Base-by-base conservation (phyloP, 2,797 vertebrate species). In the Thalassophryne amazonica region DNA sequence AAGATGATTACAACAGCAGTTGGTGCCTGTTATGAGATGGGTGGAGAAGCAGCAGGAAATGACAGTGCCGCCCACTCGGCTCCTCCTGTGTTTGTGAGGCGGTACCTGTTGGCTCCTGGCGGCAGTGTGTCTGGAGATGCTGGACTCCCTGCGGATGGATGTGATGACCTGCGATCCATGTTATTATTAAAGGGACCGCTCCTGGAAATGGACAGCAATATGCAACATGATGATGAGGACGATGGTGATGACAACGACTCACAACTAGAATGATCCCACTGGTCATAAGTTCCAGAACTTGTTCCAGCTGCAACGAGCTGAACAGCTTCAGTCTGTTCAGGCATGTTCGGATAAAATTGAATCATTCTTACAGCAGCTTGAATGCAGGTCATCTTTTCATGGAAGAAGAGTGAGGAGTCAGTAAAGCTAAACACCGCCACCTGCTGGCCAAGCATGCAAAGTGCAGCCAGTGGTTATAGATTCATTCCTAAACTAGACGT, bases 81-180 rank as follows among this genome's bases (percentile, higher is more conserved):
- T 6, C 4, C 10, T 4, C 37, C 28, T 13, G 46, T 58, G 58
- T 54, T 75, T 64, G 72, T 48, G 64, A 73, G 78, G 80, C 54
- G 69, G 76, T 98, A 96, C 96, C 97, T 98, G 94, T 92, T 97
- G 73, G 94, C 92, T 51, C 93, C 91, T 68, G 93, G 91, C 84
- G 88, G 86, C 7, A 80, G 90, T 40, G 84, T 57, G 81, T 83
- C 90, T 86, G 70, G 33, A 51, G 68, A 17, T 49, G 73, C 79
- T 38, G 80, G 61, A 65, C 89, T 85, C 68, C 86, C 85, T 54
- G 92, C 78, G 30, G 89, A 89, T 14, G 66, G 59, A 2, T 84
- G 76, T 23, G 84, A 83, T 80, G 87, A 88, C 48, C 86, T 86
- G 57, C 66, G 75, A 42, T 74, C 82, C 76, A 81, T 81, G 76